Evolutionary conservation across 64 coral and sea anemone species (phyloP).

Genomic region (Exaiptasia diaphana): DNA sequence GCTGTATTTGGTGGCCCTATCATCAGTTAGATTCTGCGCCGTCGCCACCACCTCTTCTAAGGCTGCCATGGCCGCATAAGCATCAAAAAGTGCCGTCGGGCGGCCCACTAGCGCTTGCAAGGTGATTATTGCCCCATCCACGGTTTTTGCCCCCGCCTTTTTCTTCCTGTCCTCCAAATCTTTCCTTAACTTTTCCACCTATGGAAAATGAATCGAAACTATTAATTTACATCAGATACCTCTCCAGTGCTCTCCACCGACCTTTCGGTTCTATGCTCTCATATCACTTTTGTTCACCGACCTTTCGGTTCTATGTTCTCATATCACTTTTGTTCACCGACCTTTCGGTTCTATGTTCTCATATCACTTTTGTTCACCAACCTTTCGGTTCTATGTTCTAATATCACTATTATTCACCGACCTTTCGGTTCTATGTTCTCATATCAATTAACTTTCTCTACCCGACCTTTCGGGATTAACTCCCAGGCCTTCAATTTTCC

Average conservation of each 20-base stretch:
- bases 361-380: too few relatives aligned
- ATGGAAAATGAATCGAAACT: not conserved
- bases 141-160: not conserved
- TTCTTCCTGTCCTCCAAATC: not conserved
- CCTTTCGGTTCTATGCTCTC: too few relatives aligned
- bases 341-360: too few relatives aligned
- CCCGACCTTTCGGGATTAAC: not conserved
- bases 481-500: too few relatives aligned
- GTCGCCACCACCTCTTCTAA: conserved; percentile 38
- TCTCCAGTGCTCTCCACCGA: too few relatives aligned
- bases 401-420: not conserved
- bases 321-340: not conserved
- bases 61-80: conserved; percentile 32
- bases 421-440: not conserved
- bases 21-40: conserved; percentile 8
- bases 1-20: conserved; percentile 1
- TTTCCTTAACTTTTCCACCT: not conserved
- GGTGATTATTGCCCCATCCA: not conserved
- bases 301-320: too few relatives aligned
- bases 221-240: not conserved
- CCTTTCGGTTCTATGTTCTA: too few relatives aligned
- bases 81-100: conserved; percentile 35
- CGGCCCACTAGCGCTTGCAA: not conserved
- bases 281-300: too few relatives aligned
- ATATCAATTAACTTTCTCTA: not conserved